Conservation (phyloP, 2,888 invertebrate genomes). For the Calliphora vomitoria region DNA sequence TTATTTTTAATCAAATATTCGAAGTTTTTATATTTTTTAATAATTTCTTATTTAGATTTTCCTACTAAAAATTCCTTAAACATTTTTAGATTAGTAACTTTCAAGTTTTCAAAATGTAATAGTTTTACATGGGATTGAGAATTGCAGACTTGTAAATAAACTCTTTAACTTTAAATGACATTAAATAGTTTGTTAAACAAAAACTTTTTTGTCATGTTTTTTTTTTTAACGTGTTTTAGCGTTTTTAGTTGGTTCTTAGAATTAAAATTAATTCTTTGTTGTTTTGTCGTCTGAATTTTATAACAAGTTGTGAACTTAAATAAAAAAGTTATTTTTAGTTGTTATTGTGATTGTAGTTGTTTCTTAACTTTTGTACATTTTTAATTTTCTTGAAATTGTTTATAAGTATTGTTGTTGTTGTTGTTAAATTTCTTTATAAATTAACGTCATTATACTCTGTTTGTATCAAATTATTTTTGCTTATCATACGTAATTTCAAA, state of each 20-base stretch:
- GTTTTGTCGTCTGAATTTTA: slow-evolving; percentile 29
- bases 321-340: slow-evolving; percentile 21
- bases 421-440: slow-evolving; percentile 59
- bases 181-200: background rate
- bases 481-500: slow-evolving; percentile 67
- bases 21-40: no score
- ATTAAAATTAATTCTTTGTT: slow-evolving; percentile 10
- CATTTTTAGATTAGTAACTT: no score
- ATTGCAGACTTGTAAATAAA: no score
- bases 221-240: background rate
- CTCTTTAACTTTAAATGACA: no score
- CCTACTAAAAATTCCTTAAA: no score
- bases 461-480: slow-evolving; percentile 55
- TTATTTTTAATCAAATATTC: background rate
- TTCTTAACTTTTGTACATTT: slow-evolving; percentile 14
- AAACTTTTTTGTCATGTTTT: background rate
- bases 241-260: slow-evolving; percentile 26
- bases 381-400: slow-evolving; percentile 23
- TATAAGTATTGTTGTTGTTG: slow-evolving; percentile 18
- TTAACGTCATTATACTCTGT: slow-evolving; percentile 45
- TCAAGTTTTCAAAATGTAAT: no score
- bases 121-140: no score
- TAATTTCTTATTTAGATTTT: no score
- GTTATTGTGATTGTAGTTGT: slow-evolving; percentile 14
- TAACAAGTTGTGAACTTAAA: slow-evolving; percentile 54